A percentile compares a stretch with the other conserved stretches of the same genome.
phyloP scores from a whole-genome alignment of 1,140 invertebrate genomes.

The Drosophila persimilis region DNA sequence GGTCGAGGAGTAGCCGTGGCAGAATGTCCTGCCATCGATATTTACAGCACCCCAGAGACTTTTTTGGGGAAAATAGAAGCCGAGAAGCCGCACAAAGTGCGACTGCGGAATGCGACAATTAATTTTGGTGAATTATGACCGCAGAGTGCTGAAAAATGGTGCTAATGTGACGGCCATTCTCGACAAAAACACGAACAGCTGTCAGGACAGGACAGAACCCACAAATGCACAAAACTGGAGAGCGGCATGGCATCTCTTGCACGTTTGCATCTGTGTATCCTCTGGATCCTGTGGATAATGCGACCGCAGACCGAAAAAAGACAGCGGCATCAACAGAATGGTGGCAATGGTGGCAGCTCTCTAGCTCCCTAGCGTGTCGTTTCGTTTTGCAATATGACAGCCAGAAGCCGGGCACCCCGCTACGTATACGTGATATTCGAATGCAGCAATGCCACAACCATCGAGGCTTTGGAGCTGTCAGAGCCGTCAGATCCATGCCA shows the following conservation, averaged over 20 bases:
- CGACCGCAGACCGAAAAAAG: slow-evolving; percentile 47
- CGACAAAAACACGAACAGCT: slow-evolving; percentile 69
- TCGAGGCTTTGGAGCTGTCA: slow-evolving; percentile 34
- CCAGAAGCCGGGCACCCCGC: slow-evolving; percentile 20
- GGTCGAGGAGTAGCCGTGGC: slow-evolving; percentile 7
- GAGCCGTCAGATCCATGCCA: slow-evolving; percentile 22
- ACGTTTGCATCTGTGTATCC: slow-evolving; percentile 32
- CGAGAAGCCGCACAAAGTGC: slow-evolving; percentile 18
- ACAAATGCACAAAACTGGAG: slow-evolving; percentile 9
- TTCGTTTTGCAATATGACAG: slow-evolving; percentile 68
- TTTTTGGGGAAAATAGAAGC: slow-evolving; percentile 12
- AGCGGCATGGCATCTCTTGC: slow-evolving; percentile 6
- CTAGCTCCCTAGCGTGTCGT: slow-evolving; percentile 62
- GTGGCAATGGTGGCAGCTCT: slow-evolving; percentile 2
- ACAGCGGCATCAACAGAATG: background rate
- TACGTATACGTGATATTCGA: slow-evolving; percentile 65
- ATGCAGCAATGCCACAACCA: slow-evolving; percentile 24
- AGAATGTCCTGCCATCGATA: slow-evolving; percentile 1
- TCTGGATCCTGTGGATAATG: slow-evolving; percentile 17
- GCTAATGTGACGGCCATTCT: slow-evolving; percentile 69
- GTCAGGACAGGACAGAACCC: slow-evolving; percentile 36
- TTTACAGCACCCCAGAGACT: slow-evolving; percentile 39
- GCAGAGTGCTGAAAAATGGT: slow-evolving; percentile 59
- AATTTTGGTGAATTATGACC: slow-evolving; percentile 79
- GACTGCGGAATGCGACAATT: slow-evolving; percentile 75